Percentiles rank a stretch among this genome's conserved stretches.
phyloP scores from a whole-genome alignment of 2,888 invertebrate species.

The Rhagium mordax region DNA sequence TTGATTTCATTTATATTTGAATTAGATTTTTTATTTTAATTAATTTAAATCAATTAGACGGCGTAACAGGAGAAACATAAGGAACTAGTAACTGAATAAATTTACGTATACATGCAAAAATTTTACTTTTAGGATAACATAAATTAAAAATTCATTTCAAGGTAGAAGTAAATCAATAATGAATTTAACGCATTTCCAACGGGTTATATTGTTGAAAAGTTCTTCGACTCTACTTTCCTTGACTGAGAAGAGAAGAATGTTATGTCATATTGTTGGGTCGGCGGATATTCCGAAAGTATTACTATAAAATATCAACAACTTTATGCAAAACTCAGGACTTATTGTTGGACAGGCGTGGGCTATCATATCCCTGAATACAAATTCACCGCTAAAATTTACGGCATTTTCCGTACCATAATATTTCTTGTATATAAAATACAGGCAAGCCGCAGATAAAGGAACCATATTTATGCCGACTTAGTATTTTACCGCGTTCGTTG shows the following conservation, averaged over 20 bases:
- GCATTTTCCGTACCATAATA: constrained; percentile 49
- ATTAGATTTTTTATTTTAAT: too few species aligned
- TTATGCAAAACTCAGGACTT: constrained; percentile 45
- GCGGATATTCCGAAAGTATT: constrained; percentile 10
- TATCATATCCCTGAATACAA: constrained; percentile 50
- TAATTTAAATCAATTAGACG: too few species aligned
- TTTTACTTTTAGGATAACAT: too few species aligned
- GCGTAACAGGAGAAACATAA: too few species aligned
- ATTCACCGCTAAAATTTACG: constrained; percentile 50
- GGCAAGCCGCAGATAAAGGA: constrained; percentile 42
- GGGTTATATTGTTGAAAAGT: too few species aligned
- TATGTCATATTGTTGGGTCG: background rate
- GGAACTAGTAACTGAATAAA: too few species aligned
- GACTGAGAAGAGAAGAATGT: background rate
- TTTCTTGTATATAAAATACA: constrained; percentile 49
- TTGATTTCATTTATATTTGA: background rate
- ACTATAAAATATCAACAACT: constrained; percentile 40
- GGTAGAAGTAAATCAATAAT: too few species aligned
- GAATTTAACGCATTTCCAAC: too few species aligned
- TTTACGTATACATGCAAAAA: too few species aligned
- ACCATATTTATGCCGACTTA: constrained; percentile 44
- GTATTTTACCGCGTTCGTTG: constrained; percentile 43
- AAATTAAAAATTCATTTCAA: too few species aligned
- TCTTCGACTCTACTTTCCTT: too few species aligned
- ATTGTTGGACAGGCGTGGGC: constrained; percentile 34